Evolutionary conservation across 2,888 invertebrate genomes (phyloP).

Genomic region (Acanthosepion esculentum): DNA sequence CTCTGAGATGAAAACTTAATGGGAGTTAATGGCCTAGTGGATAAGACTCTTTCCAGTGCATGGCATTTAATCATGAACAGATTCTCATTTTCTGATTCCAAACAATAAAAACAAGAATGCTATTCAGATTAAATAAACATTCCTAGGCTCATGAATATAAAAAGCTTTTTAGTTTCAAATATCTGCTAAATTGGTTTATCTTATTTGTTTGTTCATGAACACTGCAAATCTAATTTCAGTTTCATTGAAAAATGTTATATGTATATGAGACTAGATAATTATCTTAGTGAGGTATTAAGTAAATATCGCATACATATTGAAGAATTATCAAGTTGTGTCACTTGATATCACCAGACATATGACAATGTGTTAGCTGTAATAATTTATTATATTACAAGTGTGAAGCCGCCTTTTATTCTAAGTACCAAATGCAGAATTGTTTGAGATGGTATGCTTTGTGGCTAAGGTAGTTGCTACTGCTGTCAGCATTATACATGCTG

Average conservation of each 20-base stretch:
- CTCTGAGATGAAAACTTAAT: no score
- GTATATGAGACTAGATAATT: background rate
- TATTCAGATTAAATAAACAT: background rate
- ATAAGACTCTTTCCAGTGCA: no score
- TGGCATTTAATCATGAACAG: background rate
- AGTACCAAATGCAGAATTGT: no score
- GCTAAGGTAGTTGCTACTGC: no score
- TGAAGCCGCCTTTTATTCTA: no score
- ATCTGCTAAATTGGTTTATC: background rate
- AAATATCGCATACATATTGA: background rate
- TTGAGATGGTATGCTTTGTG: no score
- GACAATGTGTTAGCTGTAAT: no score
- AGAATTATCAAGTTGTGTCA: background rate
- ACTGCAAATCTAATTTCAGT: background rate
- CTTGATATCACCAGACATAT: no score
- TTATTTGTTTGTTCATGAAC: background rate
- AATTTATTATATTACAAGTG: no score
- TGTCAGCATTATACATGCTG: no score
- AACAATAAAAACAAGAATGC: background rate
- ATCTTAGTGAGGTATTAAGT: background rate
- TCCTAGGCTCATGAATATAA: background rate
- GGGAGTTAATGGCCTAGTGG: no score
- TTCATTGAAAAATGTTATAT: background rate
- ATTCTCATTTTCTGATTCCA: background rate
- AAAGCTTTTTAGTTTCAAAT: background rate